Evolutionary conservation across 1,140 invertebrate species (phyloP).

Genomic region (Cydia pomonella): DNA sequence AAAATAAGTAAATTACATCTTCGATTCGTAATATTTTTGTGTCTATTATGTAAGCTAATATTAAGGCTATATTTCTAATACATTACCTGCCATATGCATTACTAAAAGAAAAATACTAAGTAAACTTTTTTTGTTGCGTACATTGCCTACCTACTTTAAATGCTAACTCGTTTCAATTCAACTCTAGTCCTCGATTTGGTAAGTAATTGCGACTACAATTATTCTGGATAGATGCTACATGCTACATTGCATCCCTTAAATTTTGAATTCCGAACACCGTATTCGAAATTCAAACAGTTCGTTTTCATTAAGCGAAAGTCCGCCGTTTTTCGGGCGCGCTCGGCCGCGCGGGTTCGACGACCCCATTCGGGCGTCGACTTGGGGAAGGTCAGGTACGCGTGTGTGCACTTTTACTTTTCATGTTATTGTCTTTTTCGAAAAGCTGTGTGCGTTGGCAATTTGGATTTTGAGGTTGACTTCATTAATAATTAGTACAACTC

Average conservation of each 20-base stretch:
- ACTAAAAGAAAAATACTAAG: too few relatives aligned
- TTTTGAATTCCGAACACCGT: slow-evolving; percentile 9
- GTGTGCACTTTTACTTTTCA: slow-evolving; percentile 71
- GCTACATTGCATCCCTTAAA: too few relatives aligned
- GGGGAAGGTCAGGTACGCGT: slow-evolving; percentile 72
- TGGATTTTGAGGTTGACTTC: background rate
- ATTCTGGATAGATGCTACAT: too few relatives aligned
- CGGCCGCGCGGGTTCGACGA: slow-evolving; percentile 65
- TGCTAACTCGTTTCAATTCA: too few relatives aligned
- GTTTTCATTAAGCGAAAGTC: slow-evolving; percentile 37
- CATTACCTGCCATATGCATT: too few relatives aligned
- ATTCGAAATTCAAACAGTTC: slow-evolving; percentile 42
- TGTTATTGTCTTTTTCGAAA: slow-evolving; percentile 44
- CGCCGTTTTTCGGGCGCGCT: slow-evolving; percentile 47
- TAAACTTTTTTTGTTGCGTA: too few relatives aligned
- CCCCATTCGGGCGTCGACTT: slow-evolving; percentile 66
- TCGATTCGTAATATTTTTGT: too few relatives aligned
- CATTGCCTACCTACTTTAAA: too few relatives aligned
- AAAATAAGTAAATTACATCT: background rate
- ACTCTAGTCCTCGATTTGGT: too few relatives aligned
- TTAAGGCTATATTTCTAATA: too few relatives aligned
- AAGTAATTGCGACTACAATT: too few relatives aligned
- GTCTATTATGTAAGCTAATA: too few relatives aligned
- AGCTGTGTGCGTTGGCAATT: slow-evolving; percentile 31
- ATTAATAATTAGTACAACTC: background rate